phyloP scores from a whole-genome alignment of 2,113 vertebrate genomes.

The Aptenodytes patagonicus region DNA sequence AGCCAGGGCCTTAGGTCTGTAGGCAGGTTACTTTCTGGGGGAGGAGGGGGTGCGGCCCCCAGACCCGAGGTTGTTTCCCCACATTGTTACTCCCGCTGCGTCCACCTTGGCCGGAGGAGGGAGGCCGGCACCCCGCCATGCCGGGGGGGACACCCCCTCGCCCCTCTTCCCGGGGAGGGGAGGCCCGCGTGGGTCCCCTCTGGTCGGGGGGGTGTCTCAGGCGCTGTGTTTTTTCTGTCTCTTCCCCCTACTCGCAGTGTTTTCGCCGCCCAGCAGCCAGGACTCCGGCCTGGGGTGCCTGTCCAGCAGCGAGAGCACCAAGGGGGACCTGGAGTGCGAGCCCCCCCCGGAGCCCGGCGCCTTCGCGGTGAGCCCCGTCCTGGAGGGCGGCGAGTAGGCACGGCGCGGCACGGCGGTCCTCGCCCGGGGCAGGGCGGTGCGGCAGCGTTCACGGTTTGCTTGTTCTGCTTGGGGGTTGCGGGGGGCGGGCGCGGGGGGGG shows the following conservation, averaged over 20 bases:
- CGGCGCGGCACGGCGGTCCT: background rate
- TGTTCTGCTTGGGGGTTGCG: conserved; percentile 41
- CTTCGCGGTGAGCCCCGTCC: conserved; percentile 76
- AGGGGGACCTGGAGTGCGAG: conserved; percentile 78
- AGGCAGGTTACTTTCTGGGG: background rate
- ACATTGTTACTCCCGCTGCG: accelerated
- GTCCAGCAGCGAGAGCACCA: conserved; percentile 80
- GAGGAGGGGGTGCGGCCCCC: too few species aligned
- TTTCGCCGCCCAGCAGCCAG: conserved; percentile 77
- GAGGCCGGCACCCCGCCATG: background rate
- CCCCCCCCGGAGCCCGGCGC: conserved; percentile 62
- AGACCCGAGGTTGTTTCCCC: background rate
- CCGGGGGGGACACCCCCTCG: accelerated
- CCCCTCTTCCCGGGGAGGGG: background rate
- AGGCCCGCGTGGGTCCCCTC: accelerated
- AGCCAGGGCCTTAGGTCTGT: background rate
- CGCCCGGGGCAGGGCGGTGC: background rate
- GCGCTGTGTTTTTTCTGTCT: background rate
- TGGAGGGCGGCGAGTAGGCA: conserved; percentile 76
- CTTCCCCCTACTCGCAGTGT: conserved; percentile 71
- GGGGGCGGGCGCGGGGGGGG: too few species aligned
- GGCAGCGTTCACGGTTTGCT: conserved; percentile 54
- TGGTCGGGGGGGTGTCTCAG: background rate
- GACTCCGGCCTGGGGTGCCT: conserved; percentile 79
- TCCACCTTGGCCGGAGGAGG: background rate